Conservation (phyloP, 1,140 invertebrate genomes). For the Drosophila albomicans region DNA sequence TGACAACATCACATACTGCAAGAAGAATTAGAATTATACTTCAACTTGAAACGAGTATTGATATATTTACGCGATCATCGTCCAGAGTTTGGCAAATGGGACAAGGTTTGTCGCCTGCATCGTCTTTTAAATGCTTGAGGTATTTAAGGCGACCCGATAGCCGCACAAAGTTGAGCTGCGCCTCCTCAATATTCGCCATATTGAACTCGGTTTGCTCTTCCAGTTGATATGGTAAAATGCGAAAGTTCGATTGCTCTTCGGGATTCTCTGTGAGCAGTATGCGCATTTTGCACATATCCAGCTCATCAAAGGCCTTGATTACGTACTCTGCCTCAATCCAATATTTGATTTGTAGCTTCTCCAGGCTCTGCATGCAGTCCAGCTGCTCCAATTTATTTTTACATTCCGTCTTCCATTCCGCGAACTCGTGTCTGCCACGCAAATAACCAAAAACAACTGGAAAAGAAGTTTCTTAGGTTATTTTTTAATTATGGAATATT, state of each 20-base stretch:
- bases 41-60: not conserved
- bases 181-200: constrained; percentile 48
- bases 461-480: not conserved
- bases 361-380: constrained; percentile 89
- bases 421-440: constrained; percentile 35
- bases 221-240: constrained; percentile 62
- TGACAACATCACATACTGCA: constrained; percentile 77
- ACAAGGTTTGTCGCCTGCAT: constrained; percentile 86
- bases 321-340: constrained; percentile 84
- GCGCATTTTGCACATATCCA: constrained; percentile 90
- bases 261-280: constrained; percentile 83
- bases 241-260: constrained; percentile 70
- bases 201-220: constrained; percentile 59
- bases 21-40: not conserved
- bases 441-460: constrained; percentile 65
- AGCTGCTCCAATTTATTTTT: constrained; percentile 87
- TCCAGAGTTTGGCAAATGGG: constrained; percentile 88
- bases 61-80: constrained; percentile 59
- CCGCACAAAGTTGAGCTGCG: constrained; percentile 70
- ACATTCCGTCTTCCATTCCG: constrained; percentile 39
- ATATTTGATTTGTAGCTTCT: constrained; percentile 85
- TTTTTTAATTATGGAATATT: not conserved
- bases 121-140: constrained; percentile 75
- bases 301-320: constrained; percentile 88
- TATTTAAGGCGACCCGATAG: constrained; percentile 74